These are phyloP conservation scores for Mechanitis messenoides DNA, from an alignment of 2,888 invertebrate species.

Conservation along the genomic window DNA sequence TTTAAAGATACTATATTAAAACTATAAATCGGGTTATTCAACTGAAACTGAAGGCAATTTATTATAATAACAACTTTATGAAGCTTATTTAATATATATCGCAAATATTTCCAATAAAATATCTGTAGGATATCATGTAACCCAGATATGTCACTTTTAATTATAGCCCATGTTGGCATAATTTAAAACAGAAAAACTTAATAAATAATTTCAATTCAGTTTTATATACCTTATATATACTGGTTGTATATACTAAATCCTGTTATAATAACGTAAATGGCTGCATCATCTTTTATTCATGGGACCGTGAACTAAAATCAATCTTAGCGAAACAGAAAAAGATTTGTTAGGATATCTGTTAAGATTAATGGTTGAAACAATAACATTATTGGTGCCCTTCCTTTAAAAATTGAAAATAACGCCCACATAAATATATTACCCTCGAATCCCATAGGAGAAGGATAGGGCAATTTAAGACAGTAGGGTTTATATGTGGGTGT, in stretches of 20 bases:
- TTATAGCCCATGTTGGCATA: no score
- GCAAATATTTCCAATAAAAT: no score
- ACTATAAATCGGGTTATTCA: no score
- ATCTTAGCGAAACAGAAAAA: conserved; percentile 51
- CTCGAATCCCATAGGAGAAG: conserved; percentile 25
- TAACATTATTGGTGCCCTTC: conserved; percentile 40
- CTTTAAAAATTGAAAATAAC: conserved; percentile 58
- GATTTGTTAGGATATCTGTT: conserved; percentile 57
- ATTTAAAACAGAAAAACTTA: no score
- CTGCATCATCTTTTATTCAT: conserved; percentile 51
- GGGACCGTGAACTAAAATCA: conserved; percentile 46
- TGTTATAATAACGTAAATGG: conserved; percentile 18
- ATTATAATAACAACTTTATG: no score
- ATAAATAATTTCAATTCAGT: neutral
- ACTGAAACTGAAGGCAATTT: no score
- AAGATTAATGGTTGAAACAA: conserved; percentile 52
- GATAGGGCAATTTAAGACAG: conserved; percentile 7
- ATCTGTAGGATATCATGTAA: no score
- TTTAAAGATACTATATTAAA: no score
- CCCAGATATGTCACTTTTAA: no score
- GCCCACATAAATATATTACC: conserved; percentile 46
- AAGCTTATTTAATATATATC: no score
- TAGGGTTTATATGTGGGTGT: neutral
- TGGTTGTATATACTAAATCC: no score
- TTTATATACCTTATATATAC: neutral